Evolutionary conservation across 2,797 vertebrate genomes (phyloP).

Genomic region (Peromyscus eremicus): DNA sequence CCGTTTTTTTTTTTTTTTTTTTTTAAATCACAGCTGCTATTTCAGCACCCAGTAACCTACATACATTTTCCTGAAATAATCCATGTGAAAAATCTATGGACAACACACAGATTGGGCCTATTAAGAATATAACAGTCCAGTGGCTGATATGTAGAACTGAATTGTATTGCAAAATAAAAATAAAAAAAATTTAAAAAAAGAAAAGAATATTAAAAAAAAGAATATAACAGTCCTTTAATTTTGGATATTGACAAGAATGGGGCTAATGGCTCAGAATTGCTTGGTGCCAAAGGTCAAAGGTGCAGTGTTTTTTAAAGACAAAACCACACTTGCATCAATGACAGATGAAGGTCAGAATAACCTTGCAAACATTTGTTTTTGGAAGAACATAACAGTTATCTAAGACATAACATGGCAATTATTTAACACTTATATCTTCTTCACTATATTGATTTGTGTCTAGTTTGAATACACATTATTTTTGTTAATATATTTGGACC

Average conservation of each 20-base stretch:
- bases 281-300: not conserved
- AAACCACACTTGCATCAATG: not conserved
- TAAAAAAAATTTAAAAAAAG: too few species aligned
- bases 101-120: not conserved
- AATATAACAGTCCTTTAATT: not conserved
- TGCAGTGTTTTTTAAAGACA: not conserved
- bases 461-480: not conserved
- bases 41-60: not conserved
- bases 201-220: too few species aligned
- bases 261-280: not conserved
- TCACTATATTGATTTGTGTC: not conserved
- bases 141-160: too few species aligned
- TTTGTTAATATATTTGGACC: not conserved
- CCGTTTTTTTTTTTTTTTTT: not conserved
- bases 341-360: not conserved
- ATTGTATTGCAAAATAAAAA: too few species aligned
- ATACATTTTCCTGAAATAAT: not conserved
- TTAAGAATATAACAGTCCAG: not conserved
- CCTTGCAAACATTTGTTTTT: not conserved
- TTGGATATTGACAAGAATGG: not conserved
- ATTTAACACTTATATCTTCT: not conserved
- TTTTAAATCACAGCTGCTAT: not conserved
- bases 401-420: not conserved
- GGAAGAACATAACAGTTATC: not conserved
- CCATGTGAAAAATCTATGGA: not conserved